Evolutionary conservation across 2,888 invertebrate species (phyloP).

Genomic region (Actias luna): DNA sequence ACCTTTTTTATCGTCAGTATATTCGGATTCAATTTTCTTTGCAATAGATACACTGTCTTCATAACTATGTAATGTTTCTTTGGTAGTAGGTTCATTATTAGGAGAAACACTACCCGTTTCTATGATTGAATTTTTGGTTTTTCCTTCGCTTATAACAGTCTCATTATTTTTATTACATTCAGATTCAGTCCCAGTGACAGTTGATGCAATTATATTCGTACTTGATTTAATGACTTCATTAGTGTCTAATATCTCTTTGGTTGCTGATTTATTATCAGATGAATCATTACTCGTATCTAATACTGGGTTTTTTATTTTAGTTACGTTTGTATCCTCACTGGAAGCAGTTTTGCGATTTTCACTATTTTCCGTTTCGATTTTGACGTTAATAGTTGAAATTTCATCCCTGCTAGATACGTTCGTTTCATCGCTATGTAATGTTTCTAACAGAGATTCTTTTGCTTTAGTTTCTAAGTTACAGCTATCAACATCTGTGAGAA

Average conservation of each 20-base stretch:
- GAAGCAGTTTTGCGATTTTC: no score
- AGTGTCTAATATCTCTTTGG: not conserved
- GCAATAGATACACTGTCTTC: no score
- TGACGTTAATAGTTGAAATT: not conserved
- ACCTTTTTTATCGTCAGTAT: no score
- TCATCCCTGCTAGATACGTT: not conserved
- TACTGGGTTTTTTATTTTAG: constrained; percentile 16
- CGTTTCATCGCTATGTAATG: not conserved
- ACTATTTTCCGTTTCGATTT: not conserved
- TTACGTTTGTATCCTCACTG: no score
- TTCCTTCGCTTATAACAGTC: not conserved
- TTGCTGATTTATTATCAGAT: not conserved
- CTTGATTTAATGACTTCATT: not conserved
- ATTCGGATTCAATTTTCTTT: not conserved
- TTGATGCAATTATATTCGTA: not conserved
- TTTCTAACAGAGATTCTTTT: constrained; percentile 18
- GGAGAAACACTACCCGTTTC: not conserved
- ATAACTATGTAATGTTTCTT: no score
- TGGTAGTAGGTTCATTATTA: no score
- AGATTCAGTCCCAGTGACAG: not conserved
- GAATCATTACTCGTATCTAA: not conserved
- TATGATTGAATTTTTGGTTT: constrained; percentile 15
- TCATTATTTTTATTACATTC: not conserved
- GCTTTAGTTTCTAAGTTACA: constrained; percentile 19
- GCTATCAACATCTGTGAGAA: constrained; percentile 29